A percentile compares a stretch with the other conserved stretches of the same genome.
phyloP scores from a whole-genome alignment of 2,888 invertebrate genomes.

The Melanchra persicariae region DNA sequence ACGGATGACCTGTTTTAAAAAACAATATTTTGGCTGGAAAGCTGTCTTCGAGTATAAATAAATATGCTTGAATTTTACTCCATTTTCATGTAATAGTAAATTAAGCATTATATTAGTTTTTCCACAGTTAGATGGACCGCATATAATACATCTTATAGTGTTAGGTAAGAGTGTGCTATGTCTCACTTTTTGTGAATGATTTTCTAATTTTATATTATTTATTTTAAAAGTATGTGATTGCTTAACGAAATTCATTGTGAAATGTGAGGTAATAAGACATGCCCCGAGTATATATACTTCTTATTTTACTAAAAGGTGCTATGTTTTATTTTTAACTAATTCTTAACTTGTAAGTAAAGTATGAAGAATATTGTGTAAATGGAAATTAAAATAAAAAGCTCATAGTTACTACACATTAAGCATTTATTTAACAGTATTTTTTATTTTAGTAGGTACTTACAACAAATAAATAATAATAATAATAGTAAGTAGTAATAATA shows the following conservation, averaged over 20 bases:
- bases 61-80: constrained; percentile 10
- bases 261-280: background rate
- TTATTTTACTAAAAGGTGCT: no score
- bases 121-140: constrained; percentile 59
- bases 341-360: no score
- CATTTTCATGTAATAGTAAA: background rate
- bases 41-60: constrained; percentile 51
- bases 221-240: background rate
- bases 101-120: constrained; percentile 62
- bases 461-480: no score
- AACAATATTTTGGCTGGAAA: constrained; percentile 28
- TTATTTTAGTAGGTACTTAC: no score
- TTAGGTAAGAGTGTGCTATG: constrained; percentile 5
- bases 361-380: no score
- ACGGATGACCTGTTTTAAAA: constrained; percentile 1
- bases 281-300: no score
- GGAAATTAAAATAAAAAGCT: no score
- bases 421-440: no score
- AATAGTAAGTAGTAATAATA: no score
- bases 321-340: no score
- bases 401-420: no score
- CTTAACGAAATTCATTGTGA: background rate
- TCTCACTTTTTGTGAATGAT: background rate
- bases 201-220: constrained; percentile 6
- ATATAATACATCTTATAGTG: constrained; percentile 49